phyloP scores from a whole-genome alignment of 1,140 invertebrate species.

The Teleopsis dalmanni region DNA sequence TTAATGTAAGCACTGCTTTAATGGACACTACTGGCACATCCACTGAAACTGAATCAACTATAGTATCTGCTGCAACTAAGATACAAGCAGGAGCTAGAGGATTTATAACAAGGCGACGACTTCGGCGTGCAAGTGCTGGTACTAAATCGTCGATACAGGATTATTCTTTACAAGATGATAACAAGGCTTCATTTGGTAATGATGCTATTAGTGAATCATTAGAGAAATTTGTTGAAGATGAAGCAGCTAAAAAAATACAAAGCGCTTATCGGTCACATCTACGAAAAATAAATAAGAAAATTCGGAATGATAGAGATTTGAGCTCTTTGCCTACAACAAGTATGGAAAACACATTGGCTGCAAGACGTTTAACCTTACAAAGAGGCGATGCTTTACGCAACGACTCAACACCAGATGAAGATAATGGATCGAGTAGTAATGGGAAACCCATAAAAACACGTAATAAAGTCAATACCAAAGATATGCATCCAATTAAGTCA shows the following conservation, averaged over 20 bases:
- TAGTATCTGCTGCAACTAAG: constrained; percentile 37
- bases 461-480: not conserved
- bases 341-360: constrained; percentile 26
- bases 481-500: not conserved
- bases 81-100: constrained; percentile 35
- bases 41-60: constrained; percentile 40
- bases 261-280: constrained; percentile 18
- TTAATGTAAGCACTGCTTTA: constrained; percentile 35
- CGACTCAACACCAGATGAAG: constrained; percentile 36
- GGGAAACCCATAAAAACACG: not conserved
- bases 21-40: constrained; percentile 31
- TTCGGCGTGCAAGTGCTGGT: constrained; percentile 29
- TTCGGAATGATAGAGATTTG: not conserved
- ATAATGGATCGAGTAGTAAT: constrained; percentile 13
- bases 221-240: constrained; percentile 36
- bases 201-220: constrained; percentile 39
- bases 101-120: constrained; percentile 25
- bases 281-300: not conserved
- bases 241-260: constrained; percentile 33
- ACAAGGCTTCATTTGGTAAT: constrained; percentile 36
- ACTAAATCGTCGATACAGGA: constrained; percentile 25
- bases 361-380: constrained; percentile 31
- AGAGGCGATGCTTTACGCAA: constrained; percentile 36
- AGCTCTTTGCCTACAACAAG: constrained; percentile 14
- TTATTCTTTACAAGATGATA: no score